Percentiles rank a stretch among this genome's conserved stretches.
Conservation (phyloP, 2,888 invertebrate genomes). For the Hylaea fasciaria region DNA sequence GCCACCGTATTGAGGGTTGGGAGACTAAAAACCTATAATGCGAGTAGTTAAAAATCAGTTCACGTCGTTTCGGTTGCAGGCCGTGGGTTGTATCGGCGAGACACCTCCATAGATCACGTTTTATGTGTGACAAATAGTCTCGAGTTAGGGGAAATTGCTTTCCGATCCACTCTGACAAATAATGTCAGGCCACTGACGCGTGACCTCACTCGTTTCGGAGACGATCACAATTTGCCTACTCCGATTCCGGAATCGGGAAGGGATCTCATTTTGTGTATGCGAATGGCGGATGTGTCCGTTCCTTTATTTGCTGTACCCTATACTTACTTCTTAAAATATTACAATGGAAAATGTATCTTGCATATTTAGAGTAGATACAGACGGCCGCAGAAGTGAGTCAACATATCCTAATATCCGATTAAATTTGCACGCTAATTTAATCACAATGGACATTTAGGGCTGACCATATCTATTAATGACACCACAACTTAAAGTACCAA, state of each 20-base stretch:
- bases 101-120: constrained; percentile 75
- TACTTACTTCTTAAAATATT: constrained; percentile 57
- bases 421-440: too few species aligned
- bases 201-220: constrained; percentile 73
- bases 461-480: too few species aligned
- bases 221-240: constrained; percentile 74
- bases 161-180: constrained; percentile 82
- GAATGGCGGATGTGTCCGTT: constrained; percentile 59
- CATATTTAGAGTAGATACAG: constrained; percentile 40
- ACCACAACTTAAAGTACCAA: too few species aligned
- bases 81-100: constrained; percentile 62
- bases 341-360: constrained; percentile 50
- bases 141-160: constrained; percentile 81
- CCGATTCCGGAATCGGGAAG: constrained; percentile 56
- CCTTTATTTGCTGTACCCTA: constrained; percentile 59
- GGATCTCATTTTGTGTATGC: constrained; percentile 64
- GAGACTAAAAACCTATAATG: constrained; percentile 42
- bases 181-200: constrained; percentile 79
- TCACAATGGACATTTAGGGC: too few species aligned
- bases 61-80: constrained; percentile 49
- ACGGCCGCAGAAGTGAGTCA: too few species aligned
- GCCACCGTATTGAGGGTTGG: constrained; percentile 17
- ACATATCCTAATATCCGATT: too few species aligned
- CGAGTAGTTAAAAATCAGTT: constrained; percentile 51
- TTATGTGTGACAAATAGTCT: constrained; percentile 83